Conservation (phyloP, 2,797 vertebrate genomes). For the Bovichtus variegatus region DNA sequence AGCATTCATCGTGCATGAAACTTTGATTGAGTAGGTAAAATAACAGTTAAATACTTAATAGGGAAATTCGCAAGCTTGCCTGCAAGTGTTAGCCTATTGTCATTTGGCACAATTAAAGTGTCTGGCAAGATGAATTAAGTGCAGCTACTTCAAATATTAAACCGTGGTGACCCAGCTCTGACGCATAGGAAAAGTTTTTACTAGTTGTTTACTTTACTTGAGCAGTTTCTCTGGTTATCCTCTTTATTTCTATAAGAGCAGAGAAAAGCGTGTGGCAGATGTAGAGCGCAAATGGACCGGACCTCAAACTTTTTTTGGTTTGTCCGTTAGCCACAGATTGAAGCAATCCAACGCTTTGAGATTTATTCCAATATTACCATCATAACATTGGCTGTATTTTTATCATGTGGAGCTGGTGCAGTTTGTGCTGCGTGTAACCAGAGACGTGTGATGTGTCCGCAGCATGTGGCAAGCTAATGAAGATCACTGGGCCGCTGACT, state of each 20-base stretch:
- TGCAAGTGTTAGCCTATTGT: constrained; percentile 51
- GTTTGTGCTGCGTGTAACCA: constrained; percentile 27
- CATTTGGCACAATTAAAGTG: constrained; percentile 62
- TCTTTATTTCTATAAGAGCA: constrained; percentile 3
- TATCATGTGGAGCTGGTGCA: constrained; percentile 24
- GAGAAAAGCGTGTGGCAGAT: not conserved
- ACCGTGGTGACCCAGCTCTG: constrained; percentile 10
- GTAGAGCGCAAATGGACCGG: constrained; percentile 5
- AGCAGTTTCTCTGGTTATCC: constrained; percentile 8
- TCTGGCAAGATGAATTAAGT: constrained; percentile 46
- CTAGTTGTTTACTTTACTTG: not conserved
- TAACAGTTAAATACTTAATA: constrained; percentile 51
- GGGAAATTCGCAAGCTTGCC: constrained; percentile 33
- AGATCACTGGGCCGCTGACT: constrained; percentile 95
- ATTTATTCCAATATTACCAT: constrained; percentile 39
- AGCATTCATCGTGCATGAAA: constrained; percentile 24
- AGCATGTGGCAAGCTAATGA: constrained; percentile 98
- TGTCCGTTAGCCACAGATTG: constrained; percentile 5
- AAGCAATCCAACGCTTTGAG: constrained; percentile 41
- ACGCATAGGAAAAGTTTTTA: constrained; percentile 3
- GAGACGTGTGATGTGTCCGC: constrained; percentile 74
- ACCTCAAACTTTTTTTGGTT: not conserved
- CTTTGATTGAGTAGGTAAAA: constrained; percentile 61
- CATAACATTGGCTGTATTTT: constrained; percentile 55
- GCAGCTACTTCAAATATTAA: constrained; percentile 47